These are phyloP conservation scores for Melanotaenia pygmaea DNA, from an alignment of 2,797 vertebrate species.

Conservation along the genomic window DNA sequence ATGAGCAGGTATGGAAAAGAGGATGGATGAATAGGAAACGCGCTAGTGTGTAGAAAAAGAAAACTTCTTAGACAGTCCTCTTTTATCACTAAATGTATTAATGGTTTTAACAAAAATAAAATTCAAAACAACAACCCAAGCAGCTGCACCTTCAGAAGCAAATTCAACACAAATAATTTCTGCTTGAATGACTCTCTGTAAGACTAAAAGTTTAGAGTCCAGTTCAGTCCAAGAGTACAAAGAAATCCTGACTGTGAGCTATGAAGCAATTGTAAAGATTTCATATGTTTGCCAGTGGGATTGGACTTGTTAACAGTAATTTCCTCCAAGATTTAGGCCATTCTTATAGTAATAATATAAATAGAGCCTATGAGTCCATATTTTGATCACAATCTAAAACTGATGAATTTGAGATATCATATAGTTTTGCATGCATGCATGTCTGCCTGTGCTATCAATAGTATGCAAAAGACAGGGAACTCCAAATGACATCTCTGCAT, in stretches of 20 bases:
- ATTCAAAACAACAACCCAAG: background rate
- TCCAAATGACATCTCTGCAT: conserved; percentile 55
- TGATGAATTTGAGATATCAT: conserved; percentile 13
- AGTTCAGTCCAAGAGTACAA: conserved; percentile 7
- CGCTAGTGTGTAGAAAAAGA: background rate
- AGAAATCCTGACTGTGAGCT: background rate
- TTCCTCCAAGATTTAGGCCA: conserved; percentile 4
- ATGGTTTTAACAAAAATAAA: background rate
- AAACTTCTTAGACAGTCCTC: background rate
- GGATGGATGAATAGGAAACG: background rate
- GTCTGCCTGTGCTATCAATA: conserved; percentile 40
- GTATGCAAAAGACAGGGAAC: conserved; percentile 43
- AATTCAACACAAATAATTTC: background rate
- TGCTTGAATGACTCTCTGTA: background rate
- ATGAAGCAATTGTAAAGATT: background rate
- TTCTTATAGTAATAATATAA: conserved; percentile 22
- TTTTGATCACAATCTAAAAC: conserved; percentile 33
- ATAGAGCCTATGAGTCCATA: background rate
- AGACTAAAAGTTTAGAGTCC: no score
- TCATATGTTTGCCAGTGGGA: background rate
- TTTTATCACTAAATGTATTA: background rate
- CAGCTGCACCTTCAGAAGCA: background rate
- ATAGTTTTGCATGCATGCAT: conserved; percentile 33
- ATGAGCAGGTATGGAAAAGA: background rate
- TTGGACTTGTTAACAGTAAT: background rate